Conservation (phyloP, 2,888 invertebrate species). For the Galeopsomyia nigrocyanea region DNA sequence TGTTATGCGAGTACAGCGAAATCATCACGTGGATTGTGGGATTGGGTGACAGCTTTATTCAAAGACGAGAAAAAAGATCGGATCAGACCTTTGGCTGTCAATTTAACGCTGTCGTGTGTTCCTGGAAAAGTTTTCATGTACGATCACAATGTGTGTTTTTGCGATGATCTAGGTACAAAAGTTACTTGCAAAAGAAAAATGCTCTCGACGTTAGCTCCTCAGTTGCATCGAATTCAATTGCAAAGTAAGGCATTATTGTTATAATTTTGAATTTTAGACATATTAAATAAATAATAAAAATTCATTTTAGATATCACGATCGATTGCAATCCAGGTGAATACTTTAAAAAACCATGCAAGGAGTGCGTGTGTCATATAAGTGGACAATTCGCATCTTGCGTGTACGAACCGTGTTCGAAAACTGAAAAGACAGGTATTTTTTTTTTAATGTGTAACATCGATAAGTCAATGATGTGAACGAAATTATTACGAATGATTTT, state of each 20-base stretch:
- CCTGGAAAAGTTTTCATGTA: conserved; percentile 14
- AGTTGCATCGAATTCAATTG: conserved; percentile 18
- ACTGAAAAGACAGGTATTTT: neutral
- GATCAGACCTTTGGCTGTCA: too few relatives aligned
- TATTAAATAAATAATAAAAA: too few relatives aligned
- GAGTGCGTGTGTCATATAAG: neutral
- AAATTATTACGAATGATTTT: neutral
- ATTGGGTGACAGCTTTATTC: too few relatives aligned
- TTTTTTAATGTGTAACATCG: too few relatives aligned
- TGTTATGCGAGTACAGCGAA: too few relatives aligned
- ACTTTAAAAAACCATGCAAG: neutral
- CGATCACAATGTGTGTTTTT: conserved; percentile 13
- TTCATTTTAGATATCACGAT: neutral
- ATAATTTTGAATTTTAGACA: too few relatives aligned
- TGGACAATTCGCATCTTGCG: conserved; percentile 9
- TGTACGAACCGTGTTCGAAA: neutral
- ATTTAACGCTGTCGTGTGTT: neutral
- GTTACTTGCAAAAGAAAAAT: neutral
- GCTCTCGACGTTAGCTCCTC: neutral
- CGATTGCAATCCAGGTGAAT: neutral
- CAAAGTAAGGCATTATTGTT: neutral
- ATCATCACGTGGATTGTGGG: too few relatives aligned
- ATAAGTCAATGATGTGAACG: too few relatives aligned
- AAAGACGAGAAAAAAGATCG: too few relatives aligned
- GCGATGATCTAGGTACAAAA: neutral